Percentiles rank a stretch among this genome's conserved stretches.
Evolutionary conservation across 2,888 invertebrate species (phyloP).

Genomic region (Drosophila tripunctata): DNA sequence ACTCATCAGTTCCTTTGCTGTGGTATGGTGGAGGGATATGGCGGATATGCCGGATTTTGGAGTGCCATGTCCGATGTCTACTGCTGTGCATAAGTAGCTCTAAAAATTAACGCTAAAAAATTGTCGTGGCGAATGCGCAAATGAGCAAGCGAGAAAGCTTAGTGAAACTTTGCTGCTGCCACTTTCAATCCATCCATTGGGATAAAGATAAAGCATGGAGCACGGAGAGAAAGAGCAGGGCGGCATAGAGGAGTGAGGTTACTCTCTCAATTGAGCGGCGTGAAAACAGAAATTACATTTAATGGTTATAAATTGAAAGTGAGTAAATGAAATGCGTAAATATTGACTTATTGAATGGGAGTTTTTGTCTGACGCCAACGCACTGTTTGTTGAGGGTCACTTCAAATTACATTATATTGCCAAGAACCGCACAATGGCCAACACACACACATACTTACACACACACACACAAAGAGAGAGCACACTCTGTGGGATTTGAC

Average conservation of each 20-base stretch:
- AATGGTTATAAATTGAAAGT: constrained; percentile 78
- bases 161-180: background rate
- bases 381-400: constrained; percentile 53
- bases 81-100: constrained; percentile 72
- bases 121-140: constrained; percentile 55
- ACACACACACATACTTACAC: constrained; percentile 8
- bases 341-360: constrained; percentile 71
- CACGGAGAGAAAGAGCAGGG: background rate
- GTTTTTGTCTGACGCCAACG: constrained; percentile 21
- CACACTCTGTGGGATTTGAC: constrained; percentile 52
- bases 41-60: constrained; percentile 1
- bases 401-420: constrained; percentile 55
- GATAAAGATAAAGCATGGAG: constrained; percentile 1
- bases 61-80: constrained; percentile 33
- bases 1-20: too few species aligned
- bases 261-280: constrained; percentile 44
- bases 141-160: constrained; percentile 47
- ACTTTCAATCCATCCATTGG: background rate
- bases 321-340: constrained; percentile 78
- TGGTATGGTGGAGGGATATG: too few species aligned
- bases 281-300: constrained; percentile 66
- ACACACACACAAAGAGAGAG: background rate
- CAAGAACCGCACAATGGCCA: constrained; percentile 31
- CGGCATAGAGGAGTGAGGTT: constrained; percentile 4
- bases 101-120: constrained; percentile 72